Base-by-base conservation (phyloP, 2,888 invertebrate species). In the Branchipolynoe longqiensis region DNA sequence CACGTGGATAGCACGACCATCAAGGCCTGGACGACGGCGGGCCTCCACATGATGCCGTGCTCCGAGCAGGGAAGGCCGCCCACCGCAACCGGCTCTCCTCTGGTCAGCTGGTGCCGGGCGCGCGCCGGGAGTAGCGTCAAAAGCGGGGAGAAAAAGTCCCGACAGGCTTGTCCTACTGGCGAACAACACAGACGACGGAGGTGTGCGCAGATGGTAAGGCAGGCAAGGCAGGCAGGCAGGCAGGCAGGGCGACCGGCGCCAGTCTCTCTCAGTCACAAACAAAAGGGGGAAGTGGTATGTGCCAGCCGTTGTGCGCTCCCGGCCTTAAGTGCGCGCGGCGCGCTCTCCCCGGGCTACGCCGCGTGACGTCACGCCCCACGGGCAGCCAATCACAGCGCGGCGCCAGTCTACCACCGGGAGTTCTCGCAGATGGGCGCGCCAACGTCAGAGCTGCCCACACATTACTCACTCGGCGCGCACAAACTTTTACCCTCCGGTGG, bases 321-420 rank as follows among this genome's bases (percentile, higher is more conserved):
- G 22, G 14, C 22, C 69, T 69, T 69, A 69, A 69, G 22, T 69
- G 38, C 38, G 36, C 36, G 12, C 69, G 38, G 0, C 38, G 14
- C 36, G 25, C 69, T 3, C n/a, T n/a, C n/a, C n/a, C n/a, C n/a
- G n/a, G n/a, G n/a, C n/a, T n/a, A n/a, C 69, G 25, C 36, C 36
- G 33, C 12, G 69, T 69, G 69, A 36, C 38, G 38, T 69, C 36
- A 69, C 36, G 6, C 36, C 36, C 33, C 18, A 8, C 14, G 36
- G 33, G 36, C 69, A n/a, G 36, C 62, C 69, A 69, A 69, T 69
- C 14, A n/a, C 69, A 69, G 69, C 48, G 36, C 62, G 31, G 31
- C 31, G 56, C 56, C 56, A 56, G 3, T 56, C 69, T 6, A 69
- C 69, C 69, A 31, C 62, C 31, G 36, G 36, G 36, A 1, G 36